Base-by-base conservation (phyloP, 2,888 invertebrate species). In the Cacoxenus indagator region DNA sequence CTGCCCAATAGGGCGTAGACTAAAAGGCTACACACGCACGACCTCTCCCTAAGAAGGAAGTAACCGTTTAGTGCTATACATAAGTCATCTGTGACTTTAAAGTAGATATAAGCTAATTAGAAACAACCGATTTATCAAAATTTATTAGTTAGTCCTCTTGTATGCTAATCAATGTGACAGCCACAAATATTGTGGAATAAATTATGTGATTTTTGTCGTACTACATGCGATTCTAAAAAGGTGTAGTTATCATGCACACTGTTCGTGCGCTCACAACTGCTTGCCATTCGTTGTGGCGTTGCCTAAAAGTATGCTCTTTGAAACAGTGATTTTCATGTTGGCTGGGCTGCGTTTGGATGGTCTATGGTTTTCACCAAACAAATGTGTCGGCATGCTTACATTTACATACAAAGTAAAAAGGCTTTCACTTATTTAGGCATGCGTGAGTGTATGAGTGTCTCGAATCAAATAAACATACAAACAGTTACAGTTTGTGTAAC, bases 291-390 rank as follows among this genome's bases (percentile, higher is more conserved):
- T n/a, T n/a, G n/a, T 43, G 48, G 64, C 29, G n/a, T 51, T 67
- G 71, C 79, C 80, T 72, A 77, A 78, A 78, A 78, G 82, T 78
- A 79, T 78, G 79, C 78, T 78, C 76, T 76, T 76, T 78, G 78
- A 76, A 76, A 72, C 75, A 65, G 68, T 74, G 82, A 79, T 81
- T 79, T 79, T 73, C 64, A 64, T 43, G 2, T 27, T 31, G 61
- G 1, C 4, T 37, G 8, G 54, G 45, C 45, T 48, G 1, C n/a
- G 17, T 4, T 46, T 46, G 4, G 5, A 4, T 48, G 48, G 19
- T 51, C 9, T 51, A 17, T 5, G 37, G 37, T 37, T 37, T 37
- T 37, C n/a, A n/a, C n/a, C n/a, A n/a, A 37, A 37, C 37, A 37
- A 37, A 14, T 8, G 37, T 14, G 37, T 37, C 37, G 37, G 14